Percentiles rank a stretch among this genome's conserved stretches.
Evolutionary conservation across 2,888 invertebrate species (phyloP).

Genomic region (Polydrusus cervinus): DNA sequence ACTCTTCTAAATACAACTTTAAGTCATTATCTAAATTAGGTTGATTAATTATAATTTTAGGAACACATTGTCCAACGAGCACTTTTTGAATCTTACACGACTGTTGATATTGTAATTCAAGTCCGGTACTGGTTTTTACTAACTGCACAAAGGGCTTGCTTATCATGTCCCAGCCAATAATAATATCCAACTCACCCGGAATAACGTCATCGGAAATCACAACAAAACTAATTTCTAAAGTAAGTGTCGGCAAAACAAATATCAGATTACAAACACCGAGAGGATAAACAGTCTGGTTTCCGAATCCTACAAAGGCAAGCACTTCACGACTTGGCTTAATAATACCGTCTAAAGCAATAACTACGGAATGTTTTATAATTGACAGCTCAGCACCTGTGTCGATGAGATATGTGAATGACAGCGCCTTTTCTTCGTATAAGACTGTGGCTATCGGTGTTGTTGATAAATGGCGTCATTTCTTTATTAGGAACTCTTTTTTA

Average conservation of each 20-base stretch:
- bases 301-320: conserved; percentile 48
- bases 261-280: conserved; percentile 51
- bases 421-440: conserved; percentile 42
- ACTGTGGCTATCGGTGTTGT: conserved; percentile 53
- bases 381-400: conserved; percentile 56
- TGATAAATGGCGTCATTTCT: conserved; percentile 38
- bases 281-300: conserved; percentile 44
- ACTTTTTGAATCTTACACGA: neutral
- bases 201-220: conserved; percentile 46
- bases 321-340: conserved; percentile 7
- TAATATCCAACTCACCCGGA: conserved; percentile 40
- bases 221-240: conserved; percentile 49
- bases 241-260: conserved; percentile 45
- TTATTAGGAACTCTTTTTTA: conserved; percentile 42
- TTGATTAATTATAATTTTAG: neutral
- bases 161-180: conserved; percentile 56
- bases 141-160: conserved; percentile 9
- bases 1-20: neutral
- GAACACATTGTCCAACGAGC: neutral
- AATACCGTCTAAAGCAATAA: conserved; percentile 33
- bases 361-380: conserved; percentile 48
- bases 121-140: conserved; percentile 5
- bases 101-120: conserved; percentile 11
- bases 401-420: conserved; percentile 52
- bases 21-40: neutral